Evolutionary conservation across 1,140 invertebrate genomes (phyloP), one percentile per base, ranked within the genome.

Genomic region (Cotesia glomerata): DNA sequence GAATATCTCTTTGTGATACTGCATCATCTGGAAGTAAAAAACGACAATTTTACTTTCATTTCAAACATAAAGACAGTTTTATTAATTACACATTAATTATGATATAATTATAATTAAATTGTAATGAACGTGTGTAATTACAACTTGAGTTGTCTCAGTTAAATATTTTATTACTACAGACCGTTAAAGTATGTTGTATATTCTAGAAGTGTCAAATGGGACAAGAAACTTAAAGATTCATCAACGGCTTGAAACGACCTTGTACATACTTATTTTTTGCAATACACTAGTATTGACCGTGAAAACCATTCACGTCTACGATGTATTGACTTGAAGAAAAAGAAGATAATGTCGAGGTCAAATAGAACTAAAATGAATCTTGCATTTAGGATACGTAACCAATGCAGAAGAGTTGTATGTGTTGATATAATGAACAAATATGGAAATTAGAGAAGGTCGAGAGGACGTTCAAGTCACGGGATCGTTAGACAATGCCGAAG

Each of bases 401-500:
- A 45, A 45, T 8, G 39, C 5, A 5, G 34, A 11, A 64, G 36
- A 7, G 36, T 7, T 13, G 11, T 14, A 39, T 14, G n/a, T n/a
- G 26, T 16, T 51, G 49, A 34, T 16, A 51, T 58, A 39, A 26
- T 36, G 63, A 65, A 64, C 63, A 51, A 49, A 62, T 65, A 56
- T 64, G 62, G n/a, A 45, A 69, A 69, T 62, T 54, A 16, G 72
- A 62, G 45, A 63, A 54, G 34, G 77, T 73, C 63, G 74, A 73
- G 66, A 70, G 72, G 71, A 75, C 77, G 75, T 77, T 75, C 64
- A 64, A 45, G 26, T 32, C 70, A 35, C 18, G 62, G 39, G 62
- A 36, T 64, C 62, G 62, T 64, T 64, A 34, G 62, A 64, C 62
- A 72, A 76, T 72, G 74, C 76, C 78, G 80, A 85, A 84, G 81